A percentile compares a stretch with the other conserved stretches of the same genome.
These are phyloP conservation scores for Strigamia crassipes DNA, from an alignment of 2,888 invertebrate species.

Conservation along the genomic window DNA sequence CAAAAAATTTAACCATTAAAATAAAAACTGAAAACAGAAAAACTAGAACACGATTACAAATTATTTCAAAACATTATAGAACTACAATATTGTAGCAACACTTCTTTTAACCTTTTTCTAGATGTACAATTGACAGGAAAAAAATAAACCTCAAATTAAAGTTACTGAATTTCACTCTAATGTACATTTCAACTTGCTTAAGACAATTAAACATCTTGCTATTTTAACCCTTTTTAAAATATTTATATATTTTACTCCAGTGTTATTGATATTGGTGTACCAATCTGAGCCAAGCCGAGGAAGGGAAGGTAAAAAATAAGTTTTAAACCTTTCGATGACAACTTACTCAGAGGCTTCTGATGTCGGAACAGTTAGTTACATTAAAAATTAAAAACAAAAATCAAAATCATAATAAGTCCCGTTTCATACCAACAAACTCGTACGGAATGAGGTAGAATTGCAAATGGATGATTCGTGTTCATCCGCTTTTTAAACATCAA, in stretches of 20 bases:
- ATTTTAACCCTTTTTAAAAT: not conserved
- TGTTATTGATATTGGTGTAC: constrained; percentile 33
- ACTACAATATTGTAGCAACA: constrained; percentile 36
- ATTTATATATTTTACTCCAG: not conserved
- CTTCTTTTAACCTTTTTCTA: not conserved
- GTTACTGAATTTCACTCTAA: constrained; percentile 24
- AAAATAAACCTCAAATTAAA: constrained; percentile 23
- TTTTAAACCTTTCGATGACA: constrained; percentile 19
- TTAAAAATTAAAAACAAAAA: not conserved
- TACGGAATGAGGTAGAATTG: constrained; percentile 35
- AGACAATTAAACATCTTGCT: not conserved
- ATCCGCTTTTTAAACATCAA: not conserved
- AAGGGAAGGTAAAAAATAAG: constrained; percentile 35
- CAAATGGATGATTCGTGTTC: not conserved
- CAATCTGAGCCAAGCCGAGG: constrained; percentile 40
- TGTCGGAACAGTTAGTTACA: not conserved
- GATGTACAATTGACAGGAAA: constrained; percentile 1
- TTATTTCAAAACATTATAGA: constrained; percentile 34
- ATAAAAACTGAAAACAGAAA: constrained; percentile 28
- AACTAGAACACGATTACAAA: constrained; percentile 37
- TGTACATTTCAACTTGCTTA: constrained; percentile 23
- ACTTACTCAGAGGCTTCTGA: constrained; percentile 18
- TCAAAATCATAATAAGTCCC: not conserved
- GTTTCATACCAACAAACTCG: constrained; percentile 17
- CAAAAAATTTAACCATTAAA: constrained; percentile 37